Percentiles rank a stretch among this genome's conserved stretches.
Evolutionary conservation across 2,113 vertebrate species (phyloP).

Genomic region (Lasiurus cinereus): DNA sequence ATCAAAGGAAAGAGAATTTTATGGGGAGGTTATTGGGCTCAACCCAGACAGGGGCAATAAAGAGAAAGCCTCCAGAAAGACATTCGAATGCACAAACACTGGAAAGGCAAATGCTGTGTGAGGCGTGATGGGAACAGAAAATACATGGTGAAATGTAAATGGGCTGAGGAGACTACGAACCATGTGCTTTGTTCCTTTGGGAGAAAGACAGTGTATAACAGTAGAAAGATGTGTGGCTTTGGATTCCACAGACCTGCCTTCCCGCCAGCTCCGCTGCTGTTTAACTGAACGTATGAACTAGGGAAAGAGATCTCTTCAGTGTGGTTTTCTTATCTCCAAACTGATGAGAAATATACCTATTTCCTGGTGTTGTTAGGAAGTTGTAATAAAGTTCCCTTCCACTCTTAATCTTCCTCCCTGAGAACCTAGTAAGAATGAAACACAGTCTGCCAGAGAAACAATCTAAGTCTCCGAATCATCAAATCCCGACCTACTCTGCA

Average conservation of each 20-base stretch:
- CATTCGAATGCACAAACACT: rapidly evolving
- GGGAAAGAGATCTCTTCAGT: neutral
- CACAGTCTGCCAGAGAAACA: neutral
- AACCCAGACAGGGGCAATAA: neutral
- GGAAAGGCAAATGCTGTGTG: neutral
- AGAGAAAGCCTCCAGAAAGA: neutral
- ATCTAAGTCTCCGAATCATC: neutral
- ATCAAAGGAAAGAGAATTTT: slow-evolving; percentile 50
- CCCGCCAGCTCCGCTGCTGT: neutral
- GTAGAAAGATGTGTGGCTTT: neutral
- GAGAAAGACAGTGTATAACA: neutral
- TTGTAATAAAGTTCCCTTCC: neutral
- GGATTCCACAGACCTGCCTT: neutral
- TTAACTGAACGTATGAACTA: neutral
- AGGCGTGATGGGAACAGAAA: neutral
- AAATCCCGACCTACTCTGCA: neutral
- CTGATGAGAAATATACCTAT: neutral
- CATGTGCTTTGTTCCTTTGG: neutral
- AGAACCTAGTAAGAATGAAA: neutral
- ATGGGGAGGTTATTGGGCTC: neutral
- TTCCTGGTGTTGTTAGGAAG: neutral
- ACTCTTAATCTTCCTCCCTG: neutral
- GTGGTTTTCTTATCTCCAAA: neutral
- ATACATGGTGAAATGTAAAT: neutral
- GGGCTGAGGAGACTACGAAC: neutral